Evolutionary conservation across 2,888 invertebrate genomes (phyloP), one percentile per base, ranked within the genome.

Genomic region (Kuschelorhynchus macadamiae): DNA sequence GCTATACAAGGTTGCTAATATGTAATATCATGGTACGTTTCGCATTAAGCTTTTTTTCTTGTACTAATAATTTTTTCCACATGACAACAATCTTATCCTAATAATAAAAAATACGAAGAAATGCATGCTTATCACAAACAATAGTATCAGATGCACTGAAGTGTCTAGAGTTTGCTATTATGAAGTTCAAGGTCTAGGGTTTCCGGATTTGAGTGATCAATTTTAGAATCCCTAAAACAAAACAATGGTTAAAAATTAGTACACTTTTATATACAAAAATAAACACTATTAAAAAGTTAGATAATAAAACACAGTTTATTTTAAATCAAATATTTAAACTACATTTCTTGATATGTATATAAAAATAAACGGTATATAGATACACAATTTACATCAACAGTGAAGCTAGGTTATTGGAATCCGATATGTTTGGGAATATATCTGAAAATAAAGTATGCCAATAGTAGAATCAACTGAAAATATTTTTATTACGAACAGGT

Each of bases 361-460:
- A 62, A 44, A 63, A 50, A 41, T 17, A 25, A 50, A 18, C 41
- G 47, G n/a, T 33, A 17, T 32, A 57, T 47, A 47, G 12, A 11
- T 30, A 4, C 14, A 33, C 8, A 33, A 17, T 18, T 11, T 41
- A 56, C 14, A 62, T 42, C 21, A 53, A 41, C 36, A 63, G 20
- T 30, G 39, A 63, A 50, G 20, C 50, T 50, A 49, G 70, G 57
- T 74, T 71, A 78, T 67, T 76, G 73, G 74, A 80, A 81, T 57
- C 80, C 78, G 59, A 81, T 79, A 70, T 77, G 74, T 77, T 74
- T 78, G 57, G 81, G 81, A 57, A 80, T 77, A 64, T 81, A 81
- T 79, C 81, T 81, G 77, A 72, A 81, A 55, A 32, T 33, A 46
- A 36, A 65, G 30, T 20, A 17, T 21, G 12, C 14, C 21, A 7